Evolutionary conservation across 2,888 invertebrate genomes (phyloP).

Genomic region (Orthosia gracilis): DNA sequence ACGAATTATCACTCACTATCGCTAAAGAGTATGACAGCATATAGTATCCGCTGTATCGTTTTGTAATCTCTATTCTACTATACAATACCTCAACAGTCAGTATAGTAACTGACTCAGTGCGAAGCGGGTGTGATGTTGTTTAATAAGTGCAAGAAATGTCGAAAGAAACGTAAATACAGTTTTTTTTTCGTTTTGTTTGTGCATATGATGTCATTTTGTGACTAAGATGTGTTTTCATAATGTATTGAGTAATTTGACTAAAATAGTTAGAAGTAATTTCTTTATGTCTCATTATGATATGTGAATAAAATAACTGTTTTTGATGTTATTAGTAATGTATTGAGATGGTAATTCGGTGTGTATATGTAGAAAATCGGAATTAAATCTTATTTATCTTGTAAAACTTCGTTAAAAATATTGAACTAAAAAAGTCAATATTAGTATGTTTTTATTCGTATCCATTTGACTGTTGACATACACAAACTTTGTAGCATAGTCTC

Average conservation of each 20-base stretch:
- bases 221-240: conserved; percentile 4
- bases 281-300: conserved; percentile 23
- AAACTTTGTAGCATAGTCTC: conserved; percentile 3
- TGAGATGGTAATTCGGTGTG: neutral
- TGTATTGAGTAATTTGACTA: conserved; percentile 21
- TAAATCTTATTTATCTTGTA: neutral
- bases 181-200: conserved; percentile 37
- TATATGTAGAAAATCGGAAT: neutral
- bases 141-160: conserved; percentile 85
- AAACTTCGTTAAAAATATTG: neutral
- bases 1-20: conserved; percentile 39
- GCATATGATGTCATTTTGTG: conserved; percentile 20
- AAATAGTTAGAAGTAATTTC: conserved; percentile 22
- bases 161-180: conserved; percentile 83
- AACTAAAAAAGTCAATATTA: neutral
- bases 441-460: neutral
- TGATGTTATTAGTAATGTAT: conserved; percentile 9
- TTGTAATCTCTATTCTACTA: conserved; percentile 18
- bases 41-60: conserved; percentile 24
- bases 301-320: conserved; percentile 4
- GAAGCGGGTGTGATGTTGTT: conserved; percentile 77
- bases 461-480: neutral
- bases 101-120: conserved; percentile 27
- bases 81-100: conserved; percentile 23
- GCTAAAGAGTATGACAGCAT: conserved; percentile 29